phyloP scores from a whole-genome alignment of 2,797 vertebrate genomes.

The Parauchenoglanis punctatus region DNA sequence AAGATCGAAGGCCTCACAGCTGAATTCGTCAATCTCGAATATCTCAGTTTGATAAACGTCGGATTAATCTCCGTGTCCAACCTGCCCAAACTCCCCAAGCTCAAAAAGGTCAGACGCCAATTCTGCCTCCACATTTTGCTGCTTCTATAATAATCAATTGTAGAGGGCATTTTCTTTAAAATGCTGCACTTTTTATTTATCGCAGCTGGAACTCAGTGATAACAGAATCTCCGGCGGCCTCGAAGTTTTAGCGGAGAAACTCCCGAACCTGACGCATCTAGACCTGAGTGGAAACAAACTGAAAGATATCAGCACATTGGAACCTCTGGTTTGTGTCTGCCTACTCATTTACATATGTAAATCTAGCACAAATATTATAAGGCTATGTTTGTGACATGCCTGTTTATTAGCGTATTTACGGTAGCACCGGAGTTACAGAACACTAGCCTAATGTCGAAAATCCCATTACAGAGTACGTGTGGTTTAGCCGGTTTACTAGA shows the following conservation, averaged over 20 bases:
- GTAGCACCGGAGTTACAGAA: neutral
- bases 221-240: conserved; percentile 92
- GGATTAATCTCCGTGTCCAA: conserved; percentile 87
- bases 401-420: neutral
- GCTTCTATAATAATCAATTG: neutral
- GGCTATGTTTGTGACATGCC: neutral
- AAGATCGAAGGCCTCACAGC: conserved; percentile 90
- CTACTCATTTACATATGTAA: neutral
- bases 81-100: conserved; percentile 89
- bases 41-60: conserved; percentile 94
- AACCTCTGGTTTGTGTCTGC: conserved; percentile 81
- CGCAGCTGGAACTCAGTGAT: conserved; percentile 90
- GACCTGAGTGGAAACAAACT: conserved; percentile 94
- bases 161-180: neutral
- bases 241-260: conserved; percentile 91
- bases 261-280: conserved; percentile 91
- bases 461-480: neutral
- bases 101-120: conserved; percentile 85
- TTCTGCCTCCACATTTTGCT: neutral
- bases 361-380: neutral
- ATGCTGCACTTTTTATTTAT: conserved; percentile 37
- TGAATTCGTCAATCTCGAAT: conserved; percentile 91
- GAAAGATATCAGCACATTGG: conserved; percentile 93
- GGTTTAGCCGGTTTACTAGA: neutral
- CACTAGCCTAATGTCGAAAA: neutral